Evolutionary conservation across 2,113 vertebrate species (phyloP).

Genomic region (Lethenteron camtschaticum): DNA sequence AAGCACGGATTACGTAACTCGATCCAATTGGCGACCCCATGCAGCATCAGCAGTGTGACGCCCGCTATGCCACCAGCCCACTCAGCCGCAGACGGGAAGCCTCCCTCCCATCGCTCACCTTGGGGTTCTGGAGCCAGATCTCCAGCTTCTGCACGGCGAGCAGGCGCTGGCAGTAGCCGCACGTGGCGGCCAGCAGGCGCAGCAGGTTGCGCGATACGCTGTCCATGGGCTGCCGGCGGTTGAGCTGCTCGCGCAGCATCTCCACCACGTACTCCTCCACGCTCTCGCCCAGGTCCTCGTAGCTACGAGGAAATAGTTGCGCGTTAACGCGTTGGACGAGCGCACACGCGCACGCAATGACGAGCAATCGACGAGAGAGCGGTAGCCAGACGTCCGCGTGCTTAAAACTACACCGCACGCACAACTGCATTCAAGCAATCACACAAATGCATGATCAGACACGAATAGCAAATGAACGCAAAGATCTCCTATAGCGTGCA

Average conservation of each 20-base stretch:
- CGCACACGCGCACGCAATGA: too few species aligned
- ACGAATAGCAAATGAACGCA: too few species aligned
- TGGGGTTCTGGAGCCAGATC: slow-evolving; percentile 99
- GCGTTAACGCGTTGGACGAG: background rate
- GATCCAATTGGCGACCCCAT: background rate
- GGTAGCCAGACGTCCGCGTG: too few species aligned
- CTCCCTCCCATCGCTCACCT: slow-evolving; percentile 26
- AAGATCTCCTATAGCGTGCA: too few species aligned
- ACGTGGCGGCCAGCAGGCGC: slow-evolving; percentile 69
- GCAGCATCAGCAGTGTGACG: background rate
- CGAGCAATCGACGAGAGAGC: too few species aligned
- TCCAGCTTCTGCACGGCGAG: slow-evolving; percentile 81
- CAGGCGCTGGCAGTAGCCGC: slow-evolving; percentile 83
- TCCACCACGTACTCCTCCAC: slow-evolving; percentile 92
- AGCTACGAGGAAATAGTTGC: slow-evolving; percentile 26
- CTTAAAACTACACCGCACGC: too few species aligned
- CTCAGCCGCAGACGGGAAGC: background rate
- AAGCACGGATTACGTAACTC: too few species aligned
- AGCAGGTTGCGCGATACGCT: slow-evolving; percentile 79
- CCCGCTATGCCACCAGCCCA: background rate
- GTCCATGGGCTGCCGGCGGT: slow-evolving; percentile 84
- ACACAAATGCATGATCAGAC: too few species aligned
- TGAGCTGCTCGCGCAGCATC: slow-evolving; percentile 73
- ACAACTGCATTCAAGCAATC: too few species aligned
- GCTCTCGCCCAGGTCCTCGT: slow-evolving; percentile 70